A percentile compares a stretch with the other conserved stretches of the same genome.
phyloP scores from a whole-genome alignment of 2,888 invertebrate species.

The Ashinkailepas kermadecensis region DNA sequence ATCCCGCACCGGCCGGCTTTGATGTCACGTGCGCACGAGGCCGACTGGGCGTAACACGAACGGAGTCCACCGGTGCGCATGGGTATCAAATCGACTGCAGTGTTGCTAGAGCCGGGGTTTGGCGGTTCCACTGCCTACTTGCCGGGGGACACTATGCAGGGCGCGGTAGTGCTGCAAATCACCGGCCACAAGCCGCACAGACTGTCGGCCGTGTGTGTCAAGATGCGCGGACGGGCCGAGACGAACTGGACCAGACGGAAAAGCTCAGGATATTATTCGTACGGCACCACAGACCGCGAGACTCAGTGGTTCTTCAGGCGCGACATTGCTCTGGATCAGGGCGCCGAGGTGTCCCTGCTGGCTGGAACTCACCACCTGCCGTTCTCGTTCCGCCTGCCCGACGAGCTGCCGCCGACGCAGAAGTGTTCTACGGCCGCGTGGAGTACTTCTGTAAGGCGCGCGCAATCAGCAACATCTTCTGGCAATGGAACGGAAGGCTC shows the following conservation, averaged over 20 bases:
- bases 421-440: background rate
- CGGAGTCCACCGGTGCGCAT: no score
- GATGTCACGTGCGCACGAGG: no score
- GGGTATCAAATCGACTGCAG: no score
- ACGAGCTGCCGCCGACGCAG: background rate
- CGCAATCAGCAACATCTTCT: background rate
- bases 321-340: background rate
- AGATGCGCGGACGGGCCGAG: background rate
- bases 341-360: background rate
- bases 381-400: background rate
- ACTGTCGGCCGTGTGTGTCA: background rate
- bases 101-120: no score
- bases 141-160: background rate
- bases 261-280: background rate
- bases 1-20: no score
- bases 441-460: background rate
- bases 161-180: background rate
- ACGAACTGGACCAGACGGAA: background rate
- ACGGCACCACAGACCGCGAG: background rate
- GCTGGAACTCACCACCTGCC: background rate
- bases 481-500: background rate
- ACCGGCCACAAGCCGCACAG: background rate
- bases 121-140: no score
- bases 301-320: background rate
- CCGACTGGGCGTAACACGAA: no score